Percentiles rank a stretch among this genome's conserved stretches.
Evolutionary conservation across 2,113 vertebrate genomes (phyloP).

Genomic region (Lynx canadensis): DNA sequence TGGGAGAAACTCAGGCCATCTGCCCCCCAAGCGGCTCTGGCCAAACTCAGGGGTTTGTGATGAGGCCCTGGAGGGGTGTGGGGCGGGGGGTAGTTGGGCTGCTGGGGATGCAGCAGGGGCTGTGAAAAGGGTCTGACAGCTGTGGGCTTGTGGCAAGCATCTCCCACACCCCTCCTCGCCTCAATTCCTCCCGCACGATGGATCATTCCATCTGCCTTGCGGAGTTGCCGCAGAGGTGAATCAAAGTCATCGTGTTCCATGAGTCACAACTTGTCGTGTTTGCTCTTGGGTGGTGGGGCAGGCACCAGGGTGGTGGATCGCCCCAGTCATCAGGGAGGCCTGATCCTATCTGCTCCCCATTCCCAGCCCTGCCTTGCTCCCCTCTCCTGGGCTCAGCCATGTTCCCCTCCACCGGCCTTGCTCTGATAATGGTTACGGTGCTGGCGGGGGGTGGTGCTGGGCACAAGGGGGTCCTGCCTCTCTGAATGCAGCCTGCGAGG

Average conservation of each 20-base stretch:
- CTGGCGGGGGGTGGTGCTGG: not conserved
- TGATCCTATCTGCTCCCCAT: not conserved
- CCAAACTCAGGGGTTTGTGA: not conserved
- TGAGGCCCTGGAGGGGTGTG: not conserved
- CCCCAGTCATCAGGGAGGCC: not conserved
- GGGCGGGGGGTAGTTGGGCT: not conserved
- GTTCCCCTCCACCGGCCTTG: not conserved
- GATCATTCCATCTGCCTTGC: not conserved
- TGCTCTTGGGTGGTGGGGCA: not conserved
- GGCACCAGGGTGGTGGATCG: not conserved
- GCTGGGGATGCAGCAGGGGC: not conserved
- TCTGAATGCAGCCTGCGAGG: not conserved
- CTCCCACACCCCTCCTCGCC: not conserved
- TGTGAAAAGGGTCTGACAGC: too few relatives aligned
- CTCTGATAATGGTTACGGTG: not conserved
- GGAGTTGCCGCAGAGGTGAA: not conserved
- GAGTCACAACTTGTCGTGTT: not conserved
- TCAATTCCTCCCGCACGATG: not conserved
- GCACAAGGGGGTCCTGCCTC: not conserved
- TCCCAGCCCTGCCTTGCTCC: not conserved
- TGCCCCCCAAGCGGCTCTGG: not conserved
- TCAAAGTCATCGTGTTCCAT: rapidly evolving
- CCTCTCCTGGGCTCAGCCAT: rapidly evolving
- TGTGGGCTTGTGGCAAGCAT: not conserved
- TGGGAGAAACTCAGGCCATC: not conserved